phyloP scores from a whole-genome alignment of 2,888 invertebrate genomes.

The Trilocha varians region DNA sequence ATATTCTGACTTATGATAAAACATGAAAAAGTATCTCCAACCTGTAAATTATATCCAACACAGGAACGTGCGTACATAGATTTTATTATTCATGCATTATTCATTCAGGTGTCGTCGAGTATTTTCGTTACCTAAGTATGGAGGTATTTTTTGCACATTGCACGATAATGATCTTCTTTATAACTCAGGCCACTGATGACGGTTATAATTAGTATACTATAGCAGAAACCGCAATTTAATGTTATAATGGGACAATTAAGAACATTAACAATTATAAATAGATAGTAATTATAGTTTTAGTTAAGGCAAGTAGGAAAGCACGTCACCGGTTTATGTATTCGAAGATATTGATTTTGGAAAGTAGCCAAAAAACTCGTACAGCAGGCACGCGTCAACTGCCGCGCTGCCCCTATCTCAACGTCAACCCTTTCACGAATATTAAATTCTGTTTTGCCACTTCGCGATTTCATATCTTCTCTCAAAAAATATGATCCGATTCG shows the following conservation, averaged over 20 bases:
- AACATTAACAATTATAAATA: background rate
- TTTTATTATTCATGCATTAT: constrained; percentile 69
- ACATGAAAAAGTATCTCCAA: constrained; percentile 50
- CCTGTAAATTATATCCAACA: constrained; percentile 43
- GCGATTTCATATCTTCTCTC: constrained; percentile 60
- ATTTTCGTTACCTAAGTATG: constrained; percentile 65
- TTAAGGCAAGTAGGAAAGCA: constrained; percentile 65
- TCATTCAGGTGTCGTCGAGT: constrained; percentile 60
- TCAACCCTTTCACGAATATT: constrained; percentile 74
- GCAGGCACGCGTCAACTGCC: constrained; percentile 69
- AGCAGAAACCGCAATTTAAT: constrained; percentile 7
- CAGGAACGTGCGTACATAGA: constrained; percentile 49
- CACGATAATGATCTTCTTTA: constrained; percentile 59
- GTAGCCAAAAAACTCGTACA: constrained; percentile 68
- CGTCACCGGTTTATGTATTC: constrained; percentile 55
- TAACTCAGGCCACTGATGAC: no score
- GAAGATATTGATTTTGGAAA: constrained; percentile 72
- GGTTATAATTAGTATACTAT: background rate
- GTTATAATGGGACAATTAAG: background rate
- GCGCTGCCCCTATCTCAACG: constrained; percentile 62
- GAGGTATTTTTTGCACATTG: constrained; percentile 52
- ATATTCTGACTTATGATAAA: no score
- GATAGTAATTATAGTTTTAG: constrained; percentile 20
- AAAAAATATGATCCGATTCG: constrained; percentile 61
- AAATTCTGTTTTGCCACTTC: constrained; percentile 74